Evolutionary conservation across 2,113 vertebrate genomes (phyloP).

Genomic region (Romanogobio albipinnatus): DNA sequence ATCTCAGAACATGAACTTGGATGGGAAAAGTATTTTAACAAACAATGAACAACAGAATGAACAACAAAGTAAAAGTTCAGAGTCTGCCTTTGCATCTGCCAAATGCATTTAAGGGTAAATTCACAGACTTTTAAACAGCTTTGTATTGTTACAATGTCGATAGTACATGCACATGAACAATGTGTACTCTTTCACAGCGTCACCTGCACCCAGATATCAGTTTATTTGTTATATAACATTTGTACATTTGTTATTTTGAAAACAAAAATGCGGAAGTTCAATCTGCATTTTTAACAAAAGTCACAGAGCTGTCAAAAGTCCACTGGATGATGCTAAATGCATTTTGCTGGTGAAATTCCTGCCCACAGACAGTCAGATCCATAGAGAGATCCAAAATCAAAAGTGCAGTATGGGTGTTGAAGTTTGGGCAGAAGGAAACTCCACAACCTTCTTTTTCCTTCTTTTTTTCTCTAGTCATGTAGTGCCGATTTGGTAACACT

Average conservation of each 20-base stretch:
- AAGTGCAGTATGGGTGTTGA: neutral
- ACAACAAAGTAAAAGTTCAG: no score
- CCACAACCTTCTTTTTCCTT: neutral
- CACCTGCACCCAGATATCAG: no score
- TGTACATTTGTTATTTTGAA: no score
- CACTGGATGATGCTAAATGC: no score
- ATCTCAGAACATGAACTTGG: neutral
- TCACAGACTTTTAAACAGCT: neutral
- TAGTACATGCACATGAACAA: neutral
- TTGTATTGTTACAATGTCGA: neutral
- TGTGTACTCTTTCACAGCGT: neutral
- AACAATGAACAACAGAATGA: neutral
- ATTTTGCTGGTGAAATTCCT: no score
- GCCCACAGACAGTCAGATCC: no score
- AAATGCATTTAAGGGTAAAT: no score
- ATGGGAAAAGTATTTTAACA: neutral
- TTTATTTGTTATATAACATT: no score
- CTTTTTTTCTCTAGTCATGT: neutral
- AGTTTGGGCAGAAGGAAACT: neutral
- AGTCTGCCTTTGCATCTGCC: no score
- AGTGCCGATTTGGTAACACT: neutral
- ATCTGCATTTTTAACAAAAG: no score
- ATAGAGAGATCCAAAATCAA: neutral
- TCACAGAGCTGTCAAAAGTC: no score
- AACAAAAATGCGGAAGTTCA: no score